A percentile compares a stretch with the other conserved stretches of the same genome.
Evolutionary conservation across 92 coral and sea anemone genomes (phyloP).

Genomic region (Palythoa caribaeorum): DNA sequence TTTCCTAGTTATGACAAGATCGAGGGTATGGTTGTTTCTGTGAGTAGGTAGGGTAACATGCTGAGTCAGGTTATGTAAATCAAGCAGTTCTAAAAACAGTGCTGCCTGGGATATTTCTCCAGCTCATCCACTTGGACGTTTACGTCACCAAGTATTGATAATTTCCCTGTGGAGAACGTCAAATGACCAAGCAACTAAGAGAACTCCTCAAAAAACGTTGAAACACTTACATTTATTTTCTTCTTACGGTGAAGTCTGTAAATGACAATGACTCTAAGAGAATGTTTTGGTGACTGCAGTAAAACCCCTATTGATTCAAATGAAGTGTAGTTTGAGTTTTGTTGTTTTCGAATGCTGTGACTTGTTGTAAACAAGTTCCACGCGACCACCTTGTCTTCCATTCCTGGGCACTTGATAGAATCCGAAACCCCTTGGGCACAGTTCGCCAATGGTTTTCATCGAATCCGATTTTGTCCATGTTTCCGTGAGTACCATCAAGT

Average conservation of each 20-base stretch:
- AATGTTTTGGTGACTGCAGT: constrained; percentile 15
- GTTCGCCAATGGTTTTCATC: constrained; percentile 17
- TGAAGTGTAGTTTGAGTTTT: constrained; percentile 17
- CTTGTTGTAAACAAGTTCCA: background rate
- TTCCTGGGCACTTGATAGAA: background rate
- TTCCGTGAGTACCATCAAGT: constrained; percentile 4
- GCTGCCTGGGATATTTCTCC: constrained; percentile 23
- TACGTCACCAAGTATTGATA: constrained; percentile 40
- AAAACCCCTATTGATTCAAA: constrained; percentile 13
- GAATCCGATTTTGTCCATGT: constrained; percentile 9
- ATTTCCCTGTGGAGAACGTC: constrained; percentile 34
- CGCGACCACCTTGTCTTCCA: too few relatives aligned
- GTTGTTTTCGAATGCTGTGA: constrained; percentile 30
- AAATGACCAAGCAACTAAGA: constrained; percentile 36
- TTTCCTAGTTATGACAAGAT: too few relatives aligned
- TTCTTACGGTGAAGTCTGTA: constrained; percentile 27
- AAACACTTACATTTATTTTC: constrained; percentile 15
- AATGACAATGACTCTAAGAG: constrained; percentile 10
- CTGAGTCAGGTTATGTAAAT: constrained; percentile 31
- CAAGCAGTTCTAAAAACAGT: too few relatives aligned
- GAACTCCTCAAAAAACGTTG: constrained; percentile 33
- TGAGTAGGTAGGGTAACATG: too few relatives aligned
- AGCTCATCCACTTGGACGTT: constrained; percentile 38
- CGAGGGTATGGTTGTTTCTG: too few relatives aligned
- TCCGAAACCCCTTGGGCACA: constrained; percentile 19